A percentile compares a stretch with the other conserved stretches of the same genome.
These are phyloP conservation scores for Kryptolebias marmoratus DNA, from an alignment of 2,113 vertebrate genomes.

Conservation along the genomic window DNA sequence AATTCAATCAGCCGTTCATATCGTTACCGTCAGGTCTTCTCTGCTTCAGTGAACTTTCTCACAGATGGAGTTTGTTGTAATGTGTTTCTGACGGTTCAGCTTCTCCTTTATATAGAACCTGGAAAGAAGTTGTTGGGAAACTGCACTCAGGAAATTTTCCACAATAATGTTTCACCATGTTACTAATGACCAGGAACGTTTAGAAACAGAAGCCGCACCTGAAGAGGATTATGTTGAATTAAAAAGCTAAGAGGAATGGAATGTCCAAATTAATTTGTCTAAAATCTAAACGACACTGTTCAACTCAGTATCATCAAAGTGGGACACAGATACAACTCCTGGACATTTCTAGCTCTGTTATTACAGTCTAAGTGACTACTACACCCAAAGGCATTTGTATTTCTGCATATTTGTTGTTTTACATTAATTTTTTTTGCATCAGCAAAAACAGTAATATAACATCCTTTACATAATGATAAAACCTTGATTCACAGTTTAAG, in stretches of 20 bases:
- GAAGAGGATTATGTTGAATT: background rate
- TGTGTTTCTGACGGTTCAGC: background rate
- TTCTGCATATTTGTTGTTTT: background rate
- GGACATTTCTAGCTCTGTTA: too few relatives aligned
- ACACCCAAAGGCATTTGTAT: background rate
- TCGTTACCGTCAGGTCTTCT: background rate
- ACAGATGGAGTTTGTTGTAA: background rate
- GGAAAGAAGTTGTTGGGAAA: conserved; percentile 1
- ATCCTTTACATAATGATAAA: too few relatives aligned
- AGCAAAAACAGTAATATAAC: too few relatives aligned
- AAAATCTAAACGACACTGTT: too few relatives aligned
- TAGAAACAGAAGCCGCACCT: background rate
- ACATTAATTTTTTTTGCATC: too few relatives aligned
- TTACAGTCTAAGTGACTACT: background rate
- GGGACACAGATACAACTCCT: too few relatives aligned
- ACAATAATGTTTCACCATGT: background rate
- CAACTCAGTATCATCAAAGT: too few relatives aligned
- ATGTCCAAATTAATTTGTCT: too few relatives aligned
- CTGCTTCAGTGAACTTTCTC: background rate
- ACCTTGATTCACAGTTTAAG: too few relatives aligned
- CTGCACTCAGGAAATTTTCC: background rate
- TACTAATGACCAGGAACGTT: background rate
- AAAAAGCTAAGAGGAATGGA: too few relatives aligned
- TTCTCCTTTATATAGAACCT: conserved; percentile 9
- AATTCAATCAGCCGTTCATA: background rate